These are phyloP conservation scores for Huso huso DNA, from an alignment of 2,797 vertebrate genomes.

Conservation along the genomic window DNA sequence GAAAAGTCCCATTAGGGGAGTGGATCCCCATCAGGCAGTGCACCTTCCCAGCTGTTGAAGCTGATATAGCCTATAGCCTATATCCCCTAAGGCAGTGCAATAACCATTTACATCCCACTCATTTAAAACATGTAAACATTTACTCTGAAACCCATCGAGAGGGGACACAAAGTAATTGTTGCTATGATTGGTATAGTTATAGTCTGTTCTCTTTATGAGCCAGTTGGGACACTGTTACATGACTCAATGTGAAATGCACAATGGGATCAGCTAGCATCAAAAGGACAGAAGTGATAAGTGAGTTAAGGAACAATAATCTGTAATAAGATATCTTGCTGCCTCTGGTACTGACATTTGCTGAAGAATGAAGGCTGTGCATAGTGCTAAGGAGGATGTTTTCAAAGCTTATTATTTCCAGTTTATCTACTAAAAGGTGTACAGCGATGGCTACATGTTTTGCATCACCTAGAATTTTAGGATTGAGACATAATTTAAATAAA, in stretches of 20 bases:
- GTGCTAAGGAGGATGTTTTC: no score
- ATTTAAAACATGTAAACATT: neutral
- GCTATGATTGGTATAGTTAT: neutral
- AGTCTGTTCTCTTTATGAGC: neutral
- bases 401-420: no score
- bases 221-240: neutral
- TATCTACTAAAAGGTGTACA: no score
- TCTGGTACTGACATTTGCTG: no score
- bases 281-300: no score
- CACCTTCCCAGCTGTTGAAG: neutral
- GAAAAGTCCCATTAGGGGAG: neutral
- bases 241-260: neutral
- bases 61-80: neutral
- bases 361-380: no score
- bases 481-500: no score
- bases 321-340: no score
- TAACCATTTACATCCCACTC: neutral
- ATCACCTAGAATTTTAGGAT: no score
- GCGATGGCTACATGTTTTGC: no score
- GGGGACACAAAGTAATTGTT: neutral
- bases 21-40: no score
- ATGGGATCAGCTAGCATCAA: neutral
- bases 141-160: neutral
- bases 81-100: neutral
- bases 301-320: no score